Percentiles rank a stretch among this genome's conserved stretches.
phyloP scores from a whole-genome alignment of 2,797 vertebrate species.

The Rallus crepitans region DNA sequence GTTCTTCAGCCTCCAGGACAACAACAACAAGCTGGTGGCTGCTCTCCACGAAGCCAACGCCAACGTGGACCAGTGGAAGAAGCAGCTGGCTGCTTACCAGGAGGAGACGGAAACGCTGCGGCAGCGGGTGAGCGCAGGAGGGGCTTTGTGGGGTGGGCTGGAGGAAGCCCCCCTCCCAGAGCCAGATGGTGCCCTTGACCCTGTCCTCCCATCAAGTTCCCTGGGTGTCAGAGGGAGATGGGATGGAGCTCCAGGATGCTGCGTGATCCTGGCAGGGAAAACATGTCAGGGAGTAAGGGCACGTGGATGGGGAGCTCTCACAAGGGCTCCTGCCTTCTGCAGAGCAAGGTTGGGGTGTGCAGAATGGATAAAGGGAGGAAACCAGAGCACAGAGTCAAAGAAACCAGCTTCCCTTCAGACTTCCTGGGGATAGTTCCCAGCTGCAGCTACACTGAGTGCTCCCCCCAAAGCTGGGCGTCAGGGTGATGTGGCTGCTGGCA shows the following conservation, averaged over 20 bases:
- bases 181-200: neutral
- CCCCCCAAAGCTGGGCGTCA: neutral
- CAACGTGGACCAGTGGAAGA: constrained; percentile 92
- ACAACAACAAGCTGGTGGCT: constrained; percentile 89
- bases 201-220: neutral
- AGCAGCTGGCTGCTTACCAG: constrained; percentile 90
- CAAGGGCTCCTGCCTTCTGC: neutral
- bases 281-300: neutral
- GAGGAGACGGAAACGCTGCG: constrained; percentile 90
- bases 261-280: neutral
- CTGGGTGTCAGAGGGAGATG: neutral
- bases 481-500: neutral
- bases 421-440: neutral
- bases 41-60: constrained; percentile 92
- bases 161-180: neutral
- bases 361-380: neutral
- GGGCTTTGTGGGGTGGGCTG: neutral
- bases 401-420: neutral
- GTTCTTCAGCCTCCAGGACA: constrained; percentile 94
- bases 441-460: neutral
- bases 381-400: neutral
- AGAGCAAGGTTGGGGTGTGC: neutral
- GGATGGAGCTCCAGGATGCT: neutral
- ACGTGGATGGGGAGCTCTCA: neutral
- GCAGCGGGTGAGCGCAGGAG: constrained; percentile 82